Evolutionary conservation across 2,888 invertebrate genomes (phyloP), one percentile per base, ranked within the genome.

Genomic region (Eurytoma californica): DNA sequence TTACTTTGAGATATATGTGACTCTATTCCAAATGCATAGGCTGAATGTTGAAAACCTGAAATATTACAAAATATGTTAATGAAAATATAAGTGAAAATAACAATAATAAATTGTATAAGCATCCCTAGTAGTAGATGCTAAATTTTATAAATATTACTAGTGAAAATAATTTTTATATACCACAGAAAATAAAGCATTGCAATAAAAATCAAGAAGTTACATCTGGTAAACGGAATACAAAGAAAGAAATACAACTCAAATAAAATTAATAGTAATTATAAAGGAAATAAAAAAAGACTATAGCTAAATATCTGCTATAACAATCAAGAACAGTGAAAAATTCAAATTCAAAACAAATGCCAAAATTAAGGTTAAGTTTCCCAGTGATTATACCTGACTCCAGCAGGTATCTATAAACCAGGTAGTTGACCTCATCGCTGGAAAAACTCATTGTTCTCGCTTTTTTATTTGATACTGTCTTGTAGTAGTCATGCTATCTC

Each of bases 401-500:
- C 91, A 98, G 98, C 82, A 99, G 93, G 91, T 99, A 99, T 88
- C 99, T 94, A 91, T 98, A 99, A 82, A 99, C 98, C 85, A 99
- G 93, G 91, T 98, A 99, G 92, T 99, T 99, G 13, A 99, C 98
- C 94, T 99, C 99, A 91, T 99, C 99, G 91, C 98, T 98, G 86
- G 97, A 97, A 92, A 98, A 98, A 94, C 98, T 98, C 98, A 99
- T 99, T 82, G 83, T 90, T 57, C 65, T 55, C 57, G 16, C 18
- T 47, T 18, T 68, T 16, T 51, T 30, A 12, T 24, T 66, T 1
- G 51, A 9, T 12, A 16, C 14, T 53, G 53, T 16, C 4, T 39
- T 0, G 47, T 69, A 66, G 57, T 3, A 80, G 30, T 69, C n/a
- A 80, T 74, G 4, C 7, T 47, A 55, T 77, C 66, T 24, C 28